Percentiles rank a stretch among this genome's conserved stretches.
These are phyloP conservation scores for Augiades crinisus DNA, from an alignment of 2,888 invertebrate genomes.

Conservation along the genomic window DNA sequence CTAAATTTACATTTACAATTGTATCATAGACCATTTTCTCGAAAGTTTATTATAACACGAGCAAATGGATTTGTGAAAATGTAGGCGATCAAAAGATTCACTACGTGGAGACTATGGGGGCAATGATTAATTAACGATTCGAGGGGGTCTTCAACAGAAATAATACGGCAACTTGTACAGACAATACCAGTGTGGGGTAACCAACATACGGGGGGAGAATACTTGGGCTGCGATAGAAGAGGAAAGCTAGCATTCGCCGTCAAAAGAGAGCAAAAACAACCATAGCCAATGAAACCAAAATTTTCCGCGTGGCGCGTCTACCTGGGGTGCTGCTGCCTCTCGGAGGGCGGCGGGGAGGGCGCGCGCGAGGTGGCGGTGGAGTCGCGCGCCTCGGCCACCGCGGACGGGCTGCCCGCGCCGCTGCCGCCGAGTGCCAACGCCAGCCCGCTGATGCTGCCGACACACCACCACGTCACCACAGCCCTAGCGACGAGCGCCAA, in stretches of 20 bases:
- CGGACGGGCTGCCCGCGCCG: conserved; percentile 65
- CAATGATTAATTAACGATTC: neutral
- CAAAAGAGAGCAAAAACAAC: conserved; percentile 44
- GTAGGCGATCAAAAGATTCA: neutral
- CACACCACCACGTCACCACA: conserved; percentile 79
- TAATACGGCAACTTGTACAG: neutral
- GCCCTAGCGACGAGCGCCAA: conserved; percentile 59
- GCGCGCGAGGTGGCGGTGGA: conserved; percentile 72
- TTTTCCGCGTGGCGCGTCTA: conserved; percentile 69
- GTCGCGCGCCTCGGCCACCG: conserved; percentile 53
- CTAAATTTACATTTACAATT: neutral
- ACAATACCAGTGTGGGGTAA: neutral
- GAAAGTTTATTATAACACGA: too few relatives aligned
- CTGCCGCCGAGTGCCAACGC: conserved; percentile 80
- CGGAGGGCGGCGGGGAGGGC: conserved; percentile 70
- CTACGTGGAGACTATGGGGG: neutral
- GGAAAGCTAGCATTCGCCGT: conserved; percentile 47
- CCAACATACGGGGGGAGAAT: conserved; percentile 4
- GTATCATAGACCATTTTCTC: too few relatives aligned
- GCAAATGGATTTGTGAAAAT: neutral
- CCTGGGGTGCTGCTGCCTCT: conserved; percentile 76
- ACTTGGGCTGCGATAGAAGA: conserved; percentile 19
- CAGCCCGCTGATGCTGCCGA: conserved; percentile 81
- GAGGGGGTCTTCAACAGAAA: neutral
- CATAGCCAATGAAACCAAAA: conserved; percentile 65